Evolutionary conservation across 2,888 invertebrate genomes (phyloP).

Genomic region (Melikaiella ostensackeni): DNA sequence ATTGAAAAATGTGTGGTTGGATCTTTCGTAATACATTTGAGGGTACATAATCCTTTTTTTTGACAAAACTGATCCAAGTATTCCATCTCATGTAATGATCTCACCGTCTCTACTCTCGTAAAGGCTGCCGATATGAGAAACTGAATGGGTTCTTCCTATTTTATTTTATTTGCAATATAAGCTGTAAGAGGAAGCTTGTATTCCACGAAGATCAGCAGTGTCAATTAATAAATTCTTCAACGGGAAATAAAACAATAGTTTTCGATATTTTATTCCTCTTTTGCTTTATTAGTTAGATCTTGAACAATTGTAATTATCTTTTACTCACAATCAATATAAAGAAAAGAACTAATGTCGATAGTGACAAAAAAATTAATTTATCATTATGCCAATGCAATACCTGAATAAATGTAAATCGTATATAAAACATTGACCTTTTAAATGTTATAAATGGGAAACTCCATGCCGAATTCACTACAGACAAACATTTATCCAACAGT

Average conservation of each 20-base stretch:
- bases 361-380: not conserved
- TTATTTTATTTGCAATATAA: not conserved
- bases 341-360: not conserved
- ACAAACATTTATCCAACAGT: too few relatives aligned
- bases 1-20: not conserved
- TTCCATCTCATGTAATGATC: not conserved
- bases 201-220: not conserved
- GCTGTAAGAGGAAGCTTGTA: not conserved
- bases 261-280: not conserved
- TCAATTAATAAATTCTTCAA: not conserved
- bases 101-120: not conserved
- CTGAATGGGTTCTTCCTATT: not conserved
- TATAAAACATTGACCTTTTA: too few relatives aligned
- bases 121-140: not conserved
- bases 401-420: too few relatives aligned
- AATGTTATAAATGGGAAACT: too few relatives aligned
- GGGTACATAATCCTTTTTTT: not conserved
- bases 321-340: too few relatives aligned
- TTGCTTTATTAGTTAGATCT: not conserved
- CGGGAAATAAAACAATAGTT: not conserved
- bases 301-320: not conserved
- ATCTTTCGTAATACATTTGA: not conserved
- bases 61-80: conserved; percentile 2
- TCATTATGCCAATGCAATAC: too few relatives aligned
- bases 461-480: too few relatives aligned